These are phyloP conservation scores for Parasteatoda lunata DNA, from an alignment of 2,888 invertebrate genomes.

Conservation along the genomic window DNA sequence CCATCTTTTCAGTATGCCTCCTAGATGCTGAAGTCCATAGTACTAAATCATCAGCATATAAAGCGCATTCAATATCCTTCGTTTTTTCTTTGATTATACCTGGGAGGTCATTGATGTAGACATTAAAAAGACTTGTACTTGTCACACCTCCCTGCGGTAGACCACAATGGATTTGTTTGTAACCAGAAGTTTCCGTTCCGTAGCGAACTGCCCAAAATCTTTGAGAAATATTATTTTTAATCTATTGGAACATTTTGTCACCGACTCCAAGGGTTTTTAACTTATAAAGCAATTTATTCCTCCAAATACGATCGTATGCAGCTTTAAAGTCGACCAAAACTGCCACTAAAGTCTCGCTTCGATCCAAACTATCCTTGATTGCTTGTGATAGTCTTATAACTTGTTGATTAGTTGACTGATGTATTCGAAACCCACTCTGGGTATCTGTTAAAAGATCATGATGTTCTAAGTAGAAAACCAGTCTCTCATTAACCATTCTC, in stretches of 20 bases:
- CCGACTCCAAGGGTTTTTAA: background rate
- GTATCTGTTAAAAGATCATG: no score
- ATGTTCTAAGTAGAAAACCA: background rate
- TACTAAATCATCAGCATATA: background rate
- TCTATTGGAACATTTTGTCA: conserved; percentile 1
- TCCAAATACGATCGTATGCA: background rate
- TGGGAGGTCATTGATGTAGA: background rate
- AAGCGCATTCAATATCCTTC: background rate
- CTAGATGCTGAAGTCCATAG: background rate
- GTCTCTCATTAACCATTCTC: background rate
- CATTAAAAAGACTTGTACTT: conserved; percentile 5
- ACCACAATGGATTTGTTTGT: background rate
- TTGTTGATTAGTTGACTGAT: no score
- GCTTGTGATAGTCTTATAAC: no score
- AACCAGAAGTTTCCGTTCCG: background rate
- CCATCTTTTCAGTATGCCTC: background rate
- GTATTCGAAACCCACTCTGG: no score
- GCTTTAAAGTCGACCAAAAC: conserved; percentile 13
- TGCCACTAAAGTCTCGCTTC: conserved; percentile 1
- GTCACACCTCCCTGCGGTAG: background rate
- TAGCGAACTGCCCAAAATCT: conserved; percentile 6
- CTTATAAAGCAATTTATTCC: no score
- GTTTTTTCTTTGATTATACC: background rate
- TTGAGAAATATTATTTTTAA: conserved; percentile 3
- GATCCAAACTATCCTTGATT: background rate